phyloP scores from a whole-genome alignment of 1,140 invertebrate species.

The Pomacea maculata region DNA sequence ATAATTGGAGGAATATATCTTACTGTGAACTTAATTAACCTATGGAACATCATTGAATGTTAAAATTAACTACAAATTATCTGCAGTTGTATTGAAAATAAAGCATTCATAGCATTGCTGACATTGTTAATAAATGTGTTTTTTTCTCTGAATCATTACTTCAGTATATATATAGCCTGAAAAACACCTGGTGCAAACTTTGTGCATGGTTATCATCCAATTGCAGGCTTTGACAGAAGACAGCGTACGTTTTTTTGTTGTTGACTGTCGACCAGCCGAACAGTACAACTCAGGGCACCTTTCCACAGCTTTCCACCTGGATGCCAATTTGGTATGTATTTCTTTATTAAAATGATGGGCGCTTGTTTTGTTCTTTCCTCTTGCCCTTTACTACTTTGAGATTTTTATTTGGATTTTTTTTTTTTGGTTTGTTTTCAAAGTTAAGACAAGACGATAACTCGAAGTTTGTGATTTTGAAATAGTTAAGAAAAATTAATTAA shows the following conservation, averaged over 20 bases:
- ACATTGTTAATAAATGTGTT: neutral
- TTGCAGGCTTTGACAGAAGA: constrained; percentile 67
- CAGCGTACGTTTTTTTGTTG: constrained; percentile 85
- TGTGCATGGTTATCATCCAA: constrained; percentile 67
- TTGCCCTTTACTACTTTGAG: no score
- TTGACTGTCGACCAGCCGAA: constrained; percentile 95
- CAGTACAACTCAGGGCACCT: constrained; percentile 97
- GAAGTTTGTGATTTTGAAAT: no score
- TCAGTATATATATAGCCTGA: neutral
- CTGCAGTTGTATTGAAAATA: neutral
- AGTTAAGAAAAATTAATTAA: no score
- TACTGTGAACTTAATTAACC: no score
- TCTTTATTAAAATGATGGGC: neutral
- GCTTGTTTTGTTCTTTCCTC: no score
- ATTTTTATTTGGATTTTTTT: no score
- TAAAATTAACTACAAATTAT: no score
- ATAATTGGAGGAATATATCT: no score
- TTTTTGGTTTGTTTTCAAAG: no score
- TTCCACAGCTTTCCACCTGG: constrained; percentile 96
- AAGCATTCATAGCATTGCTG: neutral
- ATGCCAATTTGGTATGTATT: constrained; percentile 84
- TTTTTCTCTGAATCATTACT: neutral
- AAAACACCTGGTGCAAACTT: neutral
- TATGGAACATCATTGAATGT: no score
- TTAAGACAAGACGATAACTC: no score